Percentiles rank a stretch among this genome's conserved stretches.
These are phyloP conservation scores for Blastobasis adustella DNA, from an alignment of 2,888 invertebrate species.

Conservation along the genomic window DNA sequence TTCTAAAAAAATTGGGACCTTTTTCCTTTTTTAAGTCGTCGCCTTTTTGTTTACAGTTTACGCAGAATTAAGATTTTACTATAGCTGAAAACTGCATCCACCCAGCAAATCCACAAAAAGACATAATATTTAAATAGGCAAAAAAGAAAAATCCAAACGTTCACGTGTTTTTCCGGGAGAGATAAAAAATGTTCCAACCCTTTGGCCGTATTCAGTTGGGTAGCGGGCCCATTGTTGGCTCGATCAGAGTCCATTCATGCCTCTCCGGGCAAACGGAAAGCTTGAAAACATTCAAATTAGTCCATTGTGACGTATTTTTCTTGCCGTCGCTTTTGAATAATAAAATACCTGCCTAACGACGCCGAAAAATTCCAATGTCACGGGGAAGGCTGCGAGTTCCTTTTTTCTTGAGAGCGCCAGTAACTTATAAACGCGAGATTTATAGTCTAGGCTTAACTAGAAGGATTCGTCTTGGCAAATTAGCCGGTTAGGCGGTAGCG, in stretches of 20 bases:
- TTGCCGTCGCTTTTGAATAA: conserved; percentile 38
- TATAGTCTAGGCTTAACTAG: not conserved
- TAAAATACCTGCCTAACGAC: conserved; percentile 26
- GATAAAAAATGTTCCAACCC: conserved; percentile 37
- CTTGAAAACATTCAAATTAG: conserved; percentile 64
- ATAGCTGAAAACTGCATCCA: too few relatives aligned
- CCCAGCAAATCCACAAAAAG: too few relatives aligned
- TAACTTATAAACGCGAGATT: not conserved
- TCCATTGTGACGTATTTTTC: conserved; percentile 59
- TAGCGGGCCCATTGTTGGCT: conserved; percentile 47
- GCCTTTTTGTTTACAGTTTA: too few relatives aligned
- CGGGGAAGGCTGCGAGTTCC: conserved; percentile 13
- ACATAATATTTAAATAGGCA: too few relatives aligned
- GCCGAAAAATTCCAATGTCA: conserved; percentile 37
- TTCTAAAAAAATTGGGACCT: too few relatives aligned
- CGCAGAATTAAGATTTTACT: too few relatives aligned
- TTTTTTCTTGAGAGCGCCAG: not conserved
- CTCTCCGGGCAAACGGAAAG: conserved; percentile 43
- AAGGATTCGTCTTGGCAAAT: too few relatives aligned
- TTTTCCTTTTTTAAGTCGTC: too few relatives aligned
- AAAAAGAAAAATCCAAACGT: conserved; percentile 49
- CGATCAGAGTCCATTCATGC: conserved; percentile 54
- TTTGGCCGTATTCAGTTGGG: conserved; percentile 43
- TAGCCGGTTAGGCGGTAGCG: too few relatives aligned
- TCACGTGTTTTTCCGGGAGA: conserved; percentile 51